These are phyloP conservation scores for Leucozona laternaria DNA, from an alignment of 2,888 invertebrate genomes.

Conservation along the genomic window DNA sequence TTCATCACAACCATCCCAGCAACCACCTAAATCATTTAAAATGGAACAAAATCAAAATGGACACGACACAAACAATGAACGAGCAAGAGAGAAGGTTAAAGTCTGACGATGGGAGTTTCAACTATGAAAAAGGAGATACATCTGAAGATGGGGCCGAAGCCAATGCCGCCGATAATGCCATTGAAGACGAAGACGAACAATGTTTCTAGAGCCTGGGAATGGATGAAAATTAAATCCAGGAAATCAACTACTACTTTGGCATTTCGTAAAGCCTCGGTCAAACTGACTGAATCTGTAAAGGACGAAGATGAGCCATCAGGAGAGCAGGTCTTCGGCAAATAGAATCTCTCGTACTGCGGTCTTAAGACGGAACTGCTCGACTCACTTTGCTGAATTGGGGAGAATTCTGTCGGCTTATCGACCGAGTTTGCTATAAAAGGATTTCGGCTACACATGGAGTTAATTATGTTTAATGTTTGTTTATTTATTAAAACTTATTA, in stretches of 20 bases:
- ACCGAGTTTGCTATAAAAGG: constrained; percentile 82
- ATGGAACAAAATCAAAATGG: too few species aligned
- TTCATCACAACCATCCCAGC: too few species aligned
- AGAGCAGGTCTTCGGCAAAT: constrained; percentile 89
- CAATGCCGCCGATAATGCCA: constrained; percentile 81
- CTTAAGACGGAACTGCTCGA: constrained; percentile 81
- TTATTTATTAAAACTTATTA: constrained; percentile 66
- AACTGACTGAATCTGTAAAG: constrained; percentile 81
- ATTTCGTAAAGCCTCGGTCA: constrained; percentile 87
- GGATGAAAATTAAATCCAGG: constrained; percentile 91
- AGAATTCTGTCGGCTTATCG: constrained; percentile 81
- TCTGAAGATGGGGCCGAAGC: constrained; percentile 74
- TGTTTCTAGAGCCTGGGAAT: constrained; percentile 94
- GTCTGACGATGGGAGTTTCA: constrained; percentile 77
- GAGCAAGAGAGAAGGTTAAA: too few species aligned
- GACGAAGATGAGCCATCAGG: constrained; percentile 77
- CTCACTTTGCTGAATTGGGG: constrained; percentile 73
- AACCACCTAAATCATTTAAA: too few species aligned
- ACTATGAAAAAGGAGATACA: constrained; percentile 69
- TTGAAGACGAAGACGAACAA: constrained; percentile 87
- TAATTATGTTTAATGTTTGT: constrained; percentile 72
- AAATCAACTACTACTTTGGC: constrained; percentile 89
- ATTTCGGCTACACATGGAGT: constrained; percentile 83
- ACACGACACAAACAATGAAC: too few species aligned
- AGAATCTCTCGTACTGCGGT: constrained; percentile 95